phyloP scores from a whole-genome alignment of 2,888 invertebrate genomes.

The Eupeodes latifasciatus region DNA sequence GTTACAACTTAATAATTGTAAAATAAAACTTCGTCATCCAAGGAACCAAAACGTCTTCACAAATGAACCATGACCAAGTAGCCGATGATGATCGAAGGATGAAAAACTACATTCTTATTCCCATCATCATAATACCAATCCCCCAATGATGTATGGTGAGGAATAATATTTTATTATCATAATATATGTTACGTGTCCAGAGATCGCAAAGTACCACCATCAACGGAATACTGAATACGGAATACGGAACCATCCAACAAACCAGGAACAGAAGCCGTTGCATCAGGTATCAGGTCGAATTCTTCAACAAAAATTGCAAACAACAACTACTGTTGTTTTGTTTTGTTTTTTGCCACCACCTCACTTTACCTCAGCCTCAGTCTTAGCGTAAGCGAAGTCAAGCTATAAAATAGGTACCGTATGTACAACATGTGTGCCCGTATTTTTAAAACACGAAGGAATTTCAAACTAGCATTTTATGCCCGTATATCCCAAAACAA shows the following conservation, averaged over 20 bases:
- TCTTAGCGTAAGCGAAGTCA: background rate
- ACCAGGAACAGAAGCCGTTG: conserved; percentile 61
- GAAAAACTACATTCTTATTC: conserved; percentile 23
- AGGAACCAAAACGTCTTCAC: conserved; percentile 35
- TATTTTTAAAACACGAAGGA: conserved; percentile 56
- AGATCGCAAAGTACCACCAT: conserved; percentile 51
- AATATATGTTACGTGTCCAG: conserved; percentile 66
- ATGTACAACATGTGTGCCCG: conserved; percentile 51
- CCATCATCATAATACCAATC: background rate
- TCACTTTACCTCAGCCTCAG: background rate
- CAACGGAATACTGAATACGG: conserved; percentile 13
- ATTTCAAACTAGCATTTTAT: conserved; percentile 54
- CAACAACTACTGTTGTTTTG: conserved; percentile 26
- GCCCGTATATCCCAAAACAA: conserved; percentile 43
- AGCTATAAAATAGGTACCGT: conserved; percentile 37
- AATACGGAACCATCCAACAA: conserved; percentile 12
- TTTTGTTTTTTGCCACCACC: conserved; percentile 42
- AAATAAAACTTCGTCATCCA: background rate
- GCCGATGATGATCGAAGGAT: conserved; percentile 42
- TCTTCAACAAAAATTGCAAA: conserved; percentile 48
- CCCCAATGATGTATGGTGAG: conserved; percentile 14
- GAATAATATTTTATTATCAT: conserved; percentile 57
- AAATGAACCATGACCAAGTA: conserved; percentile 45
- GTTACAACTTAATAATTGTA: too few species aligned
- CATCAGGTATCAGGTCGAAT: conserved; percentile 41